Evolutionary conservation across 1,140 invertebrate genomes (phyloP).

Genomic region (Drosophila mayri): DNA sequence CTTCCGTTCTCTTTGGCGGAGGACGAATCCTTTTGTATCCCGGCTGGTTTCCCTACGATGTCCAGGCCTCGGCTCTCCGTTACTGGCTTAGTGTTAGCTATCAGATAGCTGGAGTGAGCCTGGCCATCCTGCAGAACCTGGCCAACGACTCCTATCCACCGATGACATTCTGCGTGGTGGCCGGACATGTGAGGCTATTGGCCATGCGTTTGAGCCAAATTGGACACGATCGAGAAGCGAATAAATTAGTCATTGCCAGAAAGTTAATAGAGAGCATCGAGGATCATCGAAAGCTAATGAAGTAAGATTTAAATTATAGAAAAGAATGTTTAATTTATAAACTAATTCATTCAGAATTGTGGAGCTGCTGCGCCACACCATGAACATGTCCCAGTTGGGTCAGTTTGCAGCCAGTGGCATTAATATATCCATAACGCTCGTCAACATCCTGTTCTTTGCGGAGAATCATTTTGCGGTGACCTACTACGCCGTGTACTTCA

Average conservation of each 20-base stretch:
- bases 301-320: conserved; percentile 15
- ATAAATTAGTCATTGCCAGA: background rate
- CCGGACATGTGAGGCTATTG: conserved; percentile 51
- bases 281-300: conserved; percentile 53
- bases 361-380: conserved; percentile 21
- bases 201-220: conserved; percentile 42
- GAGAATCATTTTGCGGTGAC: conserved; percentile 18
- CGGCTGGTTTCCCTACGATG: conserved; percentile 64
- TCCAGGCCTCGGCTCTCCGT: conserved; percentile 11
- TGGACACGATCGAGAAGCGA: conserved; percentile 2
- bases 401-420: conserved; percentile 45
- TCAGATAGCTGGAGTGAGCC: conserved; percentile 44
- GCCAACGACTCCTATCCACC: conserved; percentile 57
- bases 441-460: conserved; percentile 44
- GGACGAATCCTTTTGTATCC: conserved; percentile 50
- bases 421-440: conserved; percentile 35
- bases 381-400: conserved; percentile 37
- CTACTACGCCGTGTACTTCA: conserved; percentile 35
- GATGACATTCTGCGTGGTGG: conserved; percentile 56
- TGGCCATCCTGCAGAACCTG: conserved; percentile 50
- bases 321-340: too few species aligned
- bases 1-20: conserved; percentile 23
- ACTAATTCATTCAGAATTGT: conserved; percentile 31
- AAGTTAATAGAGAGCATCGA: conserved; percentile 44
- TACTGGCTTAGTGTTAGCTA: conserved; percentile 46